These are phyloP conservation scores for Suillia variegata DNA, from an alignment of 2,888 invertebrate genomes.

Conservation along the genomic window DNA sequence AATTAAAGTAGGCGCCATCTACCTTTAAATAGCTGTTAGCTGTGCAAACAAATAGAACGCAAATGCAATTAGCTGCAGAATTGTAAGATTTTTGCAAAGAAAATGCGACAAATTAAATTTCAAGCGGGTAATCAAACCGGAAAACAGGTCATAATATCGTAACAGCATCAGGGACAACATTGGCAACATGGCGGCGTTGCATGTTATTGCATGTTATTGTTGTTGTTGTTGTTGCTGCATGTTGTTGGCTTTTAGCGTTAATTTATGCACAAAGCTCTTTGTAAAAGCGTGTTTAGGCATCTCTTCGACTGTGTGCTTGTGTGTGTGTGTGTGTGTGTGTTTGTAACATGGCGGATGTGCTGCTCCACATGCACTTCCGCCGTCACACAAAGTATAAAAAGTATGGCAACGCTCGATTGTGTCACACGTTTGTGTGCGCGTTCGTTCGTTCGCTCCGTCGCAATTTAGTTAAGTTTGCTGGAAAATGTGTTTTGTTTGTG, in stretches of 20 bases:
- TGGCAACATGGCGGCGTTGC: background rate
- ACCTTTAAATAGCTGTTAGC: too few species aligned
- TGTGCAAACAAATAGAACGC: too few species aligned
- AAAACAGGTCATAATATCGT: background rate
- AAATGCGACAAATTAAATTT: constrained; percentile 4
- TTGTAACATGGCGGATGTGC: constrained; percentile 15
- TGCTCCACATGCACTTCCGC: constrained; percentile 40
- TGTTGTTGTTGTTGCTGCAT: background rate
- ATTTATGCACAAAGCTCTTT: constrained; percentile 53
- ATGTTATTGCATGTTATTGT: constrained; percentile 2
- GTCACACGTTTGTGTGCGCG: background rate
- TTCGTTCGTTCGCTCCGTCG: too few species aligned
- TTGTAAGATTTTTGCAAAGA: too few species aligned
- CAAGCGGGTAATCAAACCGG: background rate
- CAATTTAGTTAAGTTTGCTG: background rate
- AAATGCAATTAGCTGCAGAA: too few species aligned
- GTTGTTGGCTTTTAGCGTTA: constrained; percentile 45
- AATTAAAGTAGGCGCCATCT: too few species aligned
- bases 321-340: constrained; percentile 22
- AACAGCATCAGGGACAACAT: background rate
- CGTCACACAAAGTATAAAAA: constrained; percentile 28
- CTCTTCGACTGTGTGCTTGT: background rate
- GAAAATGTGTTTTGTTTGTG: background rate
- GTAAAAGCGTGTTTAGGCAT: constrained; percentile 34
- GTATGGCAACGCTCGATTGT: background rate